Evolutionary conservation across 2,797 vertebrate species (phyloP).

Genomic region (Enoplosus armatus): DNA sequence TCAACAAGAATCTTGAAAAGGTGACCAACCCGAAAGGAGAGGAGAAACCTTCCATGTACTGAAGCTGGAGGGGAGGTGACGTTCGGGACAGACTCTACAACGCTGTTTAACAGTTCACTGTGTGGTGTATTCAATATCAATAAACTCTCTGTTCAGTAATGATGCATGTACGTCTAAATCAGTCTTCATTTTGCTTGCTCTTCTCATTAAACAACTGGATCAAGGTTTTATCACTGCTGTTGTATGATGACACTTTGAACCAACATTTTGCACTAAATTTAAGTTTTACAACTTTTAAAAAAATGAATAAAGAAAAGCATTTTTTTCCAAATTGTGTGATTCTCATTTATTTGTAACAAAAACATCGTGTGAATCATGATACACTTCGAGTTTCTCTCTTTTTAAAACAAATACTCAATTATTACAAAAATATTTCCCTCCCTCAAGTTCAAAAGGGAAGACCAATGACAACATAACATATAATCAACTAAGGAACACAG

Average conservation of each 20-base stretch:
- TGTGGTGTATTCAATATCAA: neutral
- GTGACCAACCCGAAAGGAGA: slow-evolving; percentile 94
- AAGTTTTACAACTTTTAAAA: slow-evolving; percentile 7
- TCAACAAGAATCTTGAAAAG: slow-evolving; percentile 92
- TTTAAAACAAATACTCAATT: slow-evolving; percentile 32
- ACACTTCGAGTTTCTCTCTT: neutral
- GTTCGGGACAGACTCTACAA: neutral
- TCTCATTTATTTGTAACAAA: slow-evolving; percentile 74
- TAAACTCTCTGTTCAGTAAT: neutral
- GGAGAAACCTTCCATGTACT: slow-evolving; percentile 95
- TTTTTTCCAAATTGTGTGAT: slow-evolving; percentile 24
- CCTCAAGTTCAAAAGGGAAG: slow-evolving; percentile 5
- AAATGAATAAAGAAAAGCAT: slow-evolving; percentile 27
- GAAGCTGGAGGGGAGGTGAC: slow-evolving; percentile 51
- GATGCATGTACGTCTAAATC: neutral
- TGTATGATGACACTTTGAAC: slow-evolving; percentile 20
- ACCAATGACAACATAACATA: slow-evolving; percentile 18
- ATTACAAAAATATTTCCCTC: slow-evolving; percentile 63
- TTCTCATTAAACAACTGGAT: slow-evolving; percentile 21
- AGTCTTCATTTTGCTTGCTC: neutral
- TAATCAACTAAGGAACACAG: slow-evolving; percentile 33
- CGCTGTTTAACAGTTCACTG: neutral
- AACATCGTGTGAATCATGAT: slow-evolving; percentile 10
- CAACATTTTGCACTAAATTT: slow-evolving; percentile 55
- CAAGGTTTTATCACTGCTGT: slow-evolving; percentile 18